These are phyloP conservation scores for Melipona quadrifasciata DNA, from an alignment of 1,140 invertebrate species.

Conservation along the genomic window DNA sequence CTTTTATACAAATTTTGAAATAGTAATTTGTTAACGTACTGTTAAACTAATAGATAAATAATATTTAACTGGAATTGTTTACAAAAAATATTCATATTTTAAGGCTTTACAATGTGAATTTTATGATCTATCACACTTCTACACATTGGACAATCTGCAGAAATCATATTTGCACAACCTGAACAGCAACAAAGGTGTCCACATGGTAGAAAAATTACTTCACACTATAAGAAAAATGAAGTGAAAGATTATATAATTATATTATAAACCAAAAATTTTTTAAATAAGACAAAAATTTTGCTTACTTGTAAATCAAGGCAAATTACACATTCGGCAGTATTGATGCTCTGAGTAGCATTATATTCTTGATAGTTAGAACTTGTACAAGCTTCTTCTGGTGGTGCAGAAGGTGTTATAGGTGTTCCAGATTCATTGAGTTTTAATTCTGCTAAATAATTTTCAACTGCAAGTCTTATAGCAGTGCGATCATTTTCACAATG, in stretches of 20 bases:
- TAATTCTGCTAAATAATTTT: slow-evolving; percentile 81
- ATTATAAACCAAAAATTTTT: background rate
- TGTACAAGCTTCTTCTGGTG: slow-evolving; percentile 79
- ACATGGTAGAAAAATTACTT: slow-evolving; percentile 91
- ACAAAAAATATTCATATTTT: slow-evolving; percentile 54
- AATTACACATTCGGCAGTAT: slow-evolving; percentile 88
- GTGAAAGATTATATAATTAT: slow-evolving; percentile 32
- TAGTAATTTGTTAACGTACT: background rate
- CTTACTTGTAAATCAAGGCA: slow-evolving; percentile 89
- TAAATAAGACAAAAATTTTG: slow-evolving; percentile 47
- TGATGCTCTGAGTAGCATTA: slow-evolving; percentile 62
- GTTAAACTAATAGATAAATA: background rate
- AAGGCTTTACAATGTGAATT: slow-evolving; percentile 84
- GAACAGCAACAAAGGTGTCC: slow-evolving; percentile 92
- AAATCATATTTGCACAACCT: slow-evolving; percentile 84
- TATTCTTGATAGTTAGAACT: slow-evolving; percentile 69
- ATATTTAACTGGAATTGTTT: slow-evolving; percentile 30
- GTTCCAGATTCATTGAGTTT: slow-evolving; percentile 68
- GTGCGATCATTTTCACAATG: slow-evolving; percentile 82
- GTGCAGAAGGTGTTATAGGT: slow-evolving; percentile 69
- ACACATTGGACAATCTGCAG: slow-evolving; percentile 89
- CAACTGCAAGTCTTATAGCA: slow-evolving; percentile 84
- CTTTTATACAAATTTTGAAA: slow-evolving; percentile 13
- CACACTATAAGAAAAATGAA: slow-evolving; percentile 84
- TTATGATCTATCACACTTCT: slow-evolving; percentile 86